These are phyloP conservation scores for Alfaro cultratus DNA, from an alignment of 2,797 vertebrate species.

Conservation along the genomic window DNA sequence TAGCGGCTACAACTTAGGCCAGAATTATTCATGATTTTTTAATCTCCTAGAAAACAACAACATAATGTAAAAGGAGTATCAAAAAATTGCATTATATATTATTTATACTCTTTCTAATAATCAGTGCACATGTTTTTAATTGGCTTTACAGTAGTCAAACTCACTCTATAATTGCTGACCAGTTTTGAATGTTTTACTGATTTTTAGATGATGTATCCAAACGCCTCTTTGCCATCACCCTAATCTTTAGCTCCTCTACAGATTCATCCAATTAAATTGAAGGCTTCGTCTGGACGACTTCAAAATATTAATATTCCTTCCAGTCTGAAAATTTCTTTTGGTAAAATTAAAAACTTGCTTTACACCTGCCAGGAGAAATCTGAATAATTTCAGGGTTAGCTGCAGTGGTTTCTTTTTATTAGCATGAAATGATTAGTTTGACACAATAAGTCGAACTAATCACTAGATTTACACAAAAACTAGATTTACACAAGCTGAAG, in stretches of 20 bases:
- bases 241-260: not conserved
- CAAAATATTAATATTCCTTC: not conserved
- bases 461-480: not conserved
- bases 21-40: not conserved
- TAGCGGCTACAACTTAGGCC: not conserved
- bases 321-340: not conserved
- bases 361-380: not conserved
- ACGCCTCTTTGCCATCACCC: not conserved
- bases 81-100: not conserved
- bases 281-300: not conserved
- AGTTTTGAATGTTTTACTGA: not conserved
- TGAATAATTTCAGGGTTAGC: not conserved
- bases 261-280: not conserved
- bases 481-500: not conserved
- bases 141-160: not conserved
- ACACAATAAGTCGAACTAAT: not conserved
- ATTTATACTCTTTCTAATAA: not conserved
- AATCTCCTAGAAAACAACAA: not conserved
- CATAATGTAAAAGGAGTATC: not conserved
- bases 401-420: not conserved
- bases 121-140: not conserved
- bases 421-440: not conserved
- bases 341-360: not conserved
- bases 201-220: not conserved
- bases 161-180: not conserved